A percentile compares a stretch with the other conserved stretches of the same genome.
phyloP scores from a whole-genome alignment of 2,797 vertebrate genomes.

The Mycteria americana region DNA sequence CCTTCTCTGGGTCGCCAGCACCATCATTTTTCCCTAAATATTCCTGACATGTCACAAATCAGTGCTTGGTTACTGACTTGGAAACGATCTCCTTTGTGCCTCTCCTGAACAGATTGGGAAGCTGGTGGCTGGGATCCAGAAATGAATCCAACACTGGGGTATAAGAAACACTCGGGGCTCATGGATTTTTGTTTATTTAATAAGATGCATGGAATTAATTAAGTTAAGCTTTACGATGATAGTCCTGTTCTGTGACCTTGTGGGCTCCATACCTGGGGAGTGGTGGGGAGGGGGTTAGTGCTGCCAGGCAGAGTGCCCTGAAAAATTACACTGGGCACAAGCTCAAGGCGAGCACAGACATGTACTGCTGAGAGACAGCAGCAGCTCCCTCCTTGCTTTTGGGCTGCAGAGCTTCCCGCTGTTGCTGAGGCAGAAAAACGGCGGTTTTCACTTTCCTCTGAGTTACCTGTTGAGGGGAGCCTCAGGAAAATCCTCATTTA shows the following conservation, averaged over 20 bases:
- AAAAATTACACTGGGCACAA: background rate
- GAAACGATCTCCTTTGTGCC: background rate
- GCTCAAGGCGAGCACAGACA: background rate
- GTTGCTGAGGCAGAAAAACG: background rate
- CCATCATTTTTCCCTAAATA: slow-evolving; percentile 32
- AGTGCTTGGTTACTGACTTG: slow-evolving; percentile 14
- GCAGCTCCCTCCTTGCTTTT: background rate
- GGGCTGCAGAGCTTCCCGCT: background rate
- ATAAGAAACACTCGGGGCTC: background rate
- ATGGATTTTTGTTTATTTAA: slow-evolving; percentile 3
- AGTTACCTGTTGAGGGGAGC: background rate
- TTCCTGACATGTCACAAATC: slow-evolving; percentile 54
- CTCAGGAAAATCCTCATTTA: background rate
- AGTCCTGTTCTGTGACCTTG: background rate
- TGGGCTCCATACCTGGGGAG: background rate
- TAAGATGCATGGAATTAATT: slow-evolving; percentile 14
- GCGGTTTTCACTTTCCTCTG: background rate
- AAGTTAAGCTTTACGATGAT: background rate
- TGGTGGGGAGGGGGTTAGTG: background rate
- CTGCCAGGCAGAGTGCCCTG: background rate
- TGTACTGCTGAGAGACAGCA: background rate
- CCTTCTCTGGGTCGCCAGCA: background rate
- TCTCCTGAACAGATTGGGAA: slow-evolving; percentile 3
- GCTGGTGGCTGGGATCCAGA: slow-evolving; percentile 20
- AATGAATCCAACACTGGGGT: background rate